Conservation (phyloP, 2,888 invertebrate species). For the Epistrophella euchroma region DNA sequence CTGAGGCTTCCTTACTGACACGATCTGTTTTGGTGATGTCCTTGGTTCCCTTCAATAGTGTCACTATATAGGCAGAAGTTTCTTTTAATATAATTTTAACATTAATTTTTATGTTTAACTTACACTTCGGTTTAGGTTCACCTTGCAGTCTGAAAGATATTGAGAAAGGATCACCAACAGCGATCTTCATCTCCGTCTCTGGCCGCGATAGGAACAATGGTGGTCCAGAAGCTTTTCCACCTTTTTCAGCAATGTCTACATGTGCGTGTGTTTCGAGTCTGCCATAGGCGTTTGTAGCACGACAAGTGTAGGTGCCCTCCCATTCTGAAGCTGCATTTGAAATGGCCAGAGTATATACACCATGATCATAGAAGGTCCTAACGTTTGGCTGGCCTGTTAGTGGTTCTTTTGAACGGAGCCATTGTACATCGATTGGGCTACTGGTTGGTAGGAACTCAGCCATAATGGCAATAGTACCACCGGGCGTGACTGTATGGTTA, state of each 20-base stretch:
- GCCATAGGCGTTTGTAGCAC: conserved; percentile 90
- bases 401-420: conserved; percentile 88
- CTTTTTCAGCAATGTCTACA: conserved; percentile 86
- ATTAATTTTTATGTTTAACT: conserved; percentile 63
- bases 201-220: conserved; percentile 92
- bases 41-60: conserved; percentile 94
- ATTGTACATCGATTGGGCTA: conserved; percentile 89
- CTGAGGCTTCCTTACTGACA: conserved; percentile 92
- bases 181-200: conserved; percentile 89
- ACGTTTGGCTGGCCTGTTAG: conserved; percentile 87
- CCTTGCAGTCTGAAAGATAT: conserved; percentile 93
- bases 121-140: conserved; percentile 94
- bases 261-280: conserved; percentile 90
- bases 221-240: conserved; percentile 86
- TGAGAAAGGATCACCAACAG: conserved; percentile 92
- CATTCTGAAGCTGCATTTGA: conserved; percentile 89
- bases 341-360: conserved; percentile 90
- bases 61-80: conserved; percentile 85
- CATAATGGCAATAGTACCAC: conserved; percentile 92
- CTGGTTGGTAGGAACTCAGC: conserved; percentile 89
- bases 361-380: conserved; percentile 87
- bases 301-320: conserved; percentile 90
- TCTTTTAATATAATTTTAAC: too few relatives aligned
- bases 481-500: conserved; percentile 89
- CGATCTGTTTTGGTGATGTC: conserved; percentile 93